These are phyloP conservation scores for Aurelia sp. DNA, from an alignment of 30 jellyfish, hydroid and myxozoan genomes.

Conservation along the genomic window DNA sequence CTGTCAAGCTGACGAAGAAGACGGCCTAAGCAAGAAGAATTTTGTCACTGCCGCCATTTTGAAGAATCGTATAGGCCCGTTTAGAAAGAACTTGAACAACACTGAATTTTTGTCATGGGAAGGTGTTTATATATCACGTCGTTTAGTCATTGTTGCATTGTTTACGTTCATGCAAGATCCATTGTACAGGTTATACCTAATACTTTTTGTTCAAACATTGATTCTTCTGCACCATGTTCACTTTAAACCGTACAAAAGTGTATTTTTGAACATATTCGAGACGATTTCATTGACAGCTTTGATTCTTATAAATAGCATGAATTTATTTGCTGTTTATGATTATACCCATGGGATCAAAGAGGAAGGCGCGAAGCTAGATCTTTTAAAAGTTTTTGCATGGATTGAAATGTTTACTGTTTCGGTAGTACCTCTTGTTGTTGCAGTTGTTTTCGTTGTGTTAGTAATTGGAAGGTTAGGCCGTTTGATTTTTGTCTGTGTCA, in stretches of 20 bases:
- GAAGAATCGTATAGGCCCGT: neutral
- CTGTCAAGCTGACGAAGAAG: too few relatives aligned
- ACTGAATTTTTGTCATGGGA: slow-evolving; percentile 9
- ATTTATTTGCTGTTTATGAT: slow-evolving; percentile 2
- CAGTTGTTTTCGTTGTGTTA: neutral
- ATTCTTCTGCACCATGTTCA: slow-evolving; percentile 8
- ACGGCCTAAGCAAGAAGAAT: too few relatives aligned
- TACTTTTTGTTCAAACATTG: slow-evolving; percentile 5
- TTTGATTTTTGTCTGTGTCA: too few relatives aligned
- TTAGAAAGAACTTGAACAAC: neutral
- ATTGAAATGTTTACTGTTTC: neutral
- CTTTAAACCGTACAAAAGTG: neutral
- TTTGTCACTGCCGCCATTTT: too few relatives aligned
- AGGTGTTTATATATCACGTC: slow-evolving; percentile 20
- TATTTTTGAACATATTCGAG: neutral
- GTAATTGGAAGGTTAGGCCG: neutral
- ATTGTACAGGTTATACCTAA: neutral
- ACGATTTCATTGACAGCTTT: neutral
- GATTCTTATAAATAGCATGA: neutral
- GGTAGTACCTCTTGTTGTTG: neutral
- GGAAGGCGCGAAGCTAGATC: neutral
- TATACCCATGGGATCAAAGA: slow-evolving; percentile 1
- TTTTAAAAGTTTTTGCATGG: neutral
- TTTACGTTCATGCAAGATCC: neutral
- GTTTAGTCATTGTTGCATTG: slow-evolving; percentile 1